Evolutionary conservation across 2,113 vertebrate genomes (phyloP), one percentile per base, ranked within the genome.

Genomic region (Cranoglanis bouderius): DNA sequence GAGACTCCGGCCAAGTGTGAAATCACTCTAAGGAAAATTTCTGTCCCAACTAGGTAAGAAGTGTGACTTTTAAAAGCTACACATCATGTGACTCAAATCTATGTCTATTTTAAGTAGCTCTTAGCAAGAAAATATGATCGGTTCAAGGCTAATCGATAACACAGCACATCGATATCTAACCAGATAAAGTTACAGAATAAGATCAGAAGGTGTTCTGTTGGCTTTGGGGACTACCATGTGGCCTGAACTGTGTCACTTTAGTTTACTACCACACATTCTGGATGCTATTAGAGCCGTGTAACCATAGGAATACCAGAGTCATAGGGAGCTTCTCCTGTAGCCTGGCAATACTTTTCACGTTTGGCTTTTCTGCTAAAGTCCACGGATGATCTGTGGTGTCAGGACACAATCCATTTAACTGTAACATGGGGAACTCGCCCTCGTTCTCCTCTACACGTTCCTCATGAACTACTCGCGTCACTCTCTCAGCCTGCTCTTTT

Each of bases 271-370:
- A 35, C 38, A 49, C 38, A 88, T 84, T 91, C 88, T 87, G 32
- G 80, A 82, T 43, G 21, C 38, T 32, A 72, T 55, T 84, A 57
- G 55, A 38, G 67, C n/a, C 10, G 35, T 8, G 75, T 88, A 59
- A 78, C 85, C 53, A 65, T 53, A 78, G 89, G 59, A 85, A 85
- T 86, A 24, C 29, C 19, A 55, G 53, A 82, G 65, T 84, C 89
- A 61, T 38, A n/a, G 13, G 26, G 55, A 72, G 87, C 32, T 81
- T 77, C 78, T 82, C 77, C 63, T 65, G 87, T 90, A 86, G 84
- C 88, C 78, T 75, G 35, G 88, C 59, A 67, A 83, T 61, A 32
- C 49, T 74, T 46, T 67, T 46, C 40, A 19, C 19, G 32, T 40
- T 29, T 2, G 55, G 35, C 53, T 43, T 59, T 43, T 83, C 21